Conservation (phyloP, 2,797 vertebrate genomes). For the Euphonia xanthogaster region DNA sequence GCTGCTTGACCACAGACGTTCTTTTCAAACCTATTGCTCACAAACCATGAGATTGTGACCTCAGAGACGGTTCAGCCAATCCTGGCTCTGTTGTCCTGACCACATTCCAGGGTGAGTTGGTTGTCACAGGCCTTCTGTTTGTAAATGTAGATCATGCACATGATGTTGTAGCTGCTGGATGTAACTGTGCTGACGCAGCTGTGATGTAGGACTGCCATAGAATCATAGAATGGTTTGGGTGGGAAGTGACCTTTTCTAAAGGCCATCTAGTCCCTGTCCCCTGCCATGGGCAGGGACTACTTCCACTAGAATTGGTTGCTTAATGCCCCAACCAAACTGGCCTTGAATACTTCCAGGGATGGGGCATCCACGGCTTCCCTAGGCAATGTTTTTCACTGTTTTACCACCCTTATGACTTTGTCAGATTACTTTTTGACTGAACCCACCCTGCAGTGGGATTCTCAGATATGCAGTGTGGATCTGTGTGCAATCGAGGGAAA, state of each 20-base stretch:
- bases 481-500: accelerated
- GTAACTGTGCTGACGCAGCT: neutral
- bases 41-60: neutral
- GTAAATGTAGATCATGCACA: accelerated
- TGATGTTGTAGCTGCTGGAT: neutral
- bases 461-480: neutral
- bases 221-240: neutral
- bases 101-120: neutral
- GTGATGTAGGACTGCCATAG: neutral
- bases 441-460: neutral
- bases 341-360: neutral
- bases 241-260: neutral
- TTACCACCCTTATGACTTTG: neutral
- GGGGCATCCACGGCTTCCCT: neutral
- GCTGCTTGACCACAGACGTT: neutral
- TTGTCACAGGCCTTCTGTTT: neutral
- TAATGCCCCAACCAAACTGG: neutral
- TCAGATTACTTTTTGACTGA: neutral
- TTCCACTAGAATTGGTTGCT: neutral
- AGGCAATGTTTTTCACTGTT: neutral
- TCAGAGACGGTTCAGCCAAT: neutral
- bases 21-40: neutral
- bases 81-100: neutral
- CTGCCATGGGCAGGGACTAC: neutral
- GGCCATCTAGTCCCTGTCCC: neutral